Percentiles rank a stretch among this genome's conserved stretches.
Conservation (phyloP, 2,797 vertebrate species). For the Platalea minor region DNA sequence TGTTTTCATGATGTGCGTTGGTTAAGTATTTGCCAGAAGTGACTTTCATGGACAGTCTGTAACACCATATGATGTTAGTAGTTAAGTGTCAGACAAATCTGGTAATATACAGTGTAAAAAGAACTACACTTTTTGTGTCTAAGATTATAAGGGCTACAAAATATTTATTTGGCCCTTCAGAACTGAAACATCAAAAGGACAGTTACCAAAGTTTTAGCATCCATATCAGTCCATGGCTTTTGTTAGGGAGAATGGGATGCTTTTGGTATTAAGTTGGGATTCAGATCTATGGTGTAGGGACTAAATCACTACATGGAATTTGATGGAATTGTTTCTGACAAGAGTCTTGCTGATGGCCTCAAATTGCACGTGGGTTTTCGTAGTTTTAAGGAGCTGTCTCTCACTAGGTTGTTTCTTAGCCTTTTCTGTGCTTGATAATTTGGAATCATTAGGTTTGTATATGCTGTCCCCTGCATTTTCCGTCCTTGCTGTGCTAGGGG, state of each 20-base stretch:
- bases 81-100: neutral
- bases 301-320: neutral
- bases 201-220: neutral
- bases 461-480: neutral
- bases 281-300: neutral
- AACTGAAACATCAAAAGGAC: neutral
- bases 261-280: neutral
- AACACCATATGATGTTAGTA: accelerated
- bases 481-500: neutral
- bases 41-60: neutral
- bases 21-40: neutral
- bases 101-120: neutral
- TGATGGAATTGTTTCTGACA: neutral
- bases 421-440: neutral
- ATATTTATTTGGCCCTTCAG: neutral
- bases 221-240: neutral
- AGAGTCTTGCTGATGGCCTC: neutral
- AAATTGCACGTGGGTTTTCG: neutral
- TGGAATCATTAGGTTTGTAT: neutral
- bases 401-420: neutral
- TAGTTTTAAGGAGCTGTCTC: neutral
- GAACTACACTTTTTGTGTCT: neutral
- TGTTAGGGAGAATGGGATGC: neutral
- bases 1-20: neutral
- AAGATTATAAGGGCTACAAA: neutral